Base-by-base conservation (phyloP, 2,888 invertebrate genomes). In the Agriopis aurantiaria region DNA sequence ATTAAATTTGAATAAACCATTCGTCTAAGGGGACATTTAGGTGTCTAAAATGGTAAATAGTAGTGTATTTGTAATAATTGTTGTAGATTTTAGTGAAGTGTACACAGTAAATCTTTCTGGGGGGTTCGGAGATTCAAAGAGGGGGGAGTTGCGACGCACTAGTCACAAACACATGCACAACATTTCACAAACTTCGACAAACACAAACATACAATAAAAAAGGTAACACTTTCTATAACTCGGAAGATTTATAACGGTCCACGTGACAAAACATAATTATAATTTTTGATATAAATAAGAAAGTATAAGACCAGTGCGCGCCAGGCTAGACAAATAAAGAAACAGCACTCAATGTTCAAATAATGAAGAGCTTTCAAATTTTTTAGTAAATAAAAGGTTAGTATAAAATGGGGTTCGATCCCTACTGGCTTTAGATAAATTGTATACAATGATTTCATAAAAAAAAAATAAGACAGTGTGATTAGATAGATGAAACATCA, bases 341-440 rank as follows among this genome's bases (percentile, higher is more conserved):
- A 91, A 89, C 91, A 90, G 93, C 93, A 94, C 92, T 91, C 92
- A 92, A 94, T 94, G 94, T 94, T 94, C 94, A 94, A 94, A 94
- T 93, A 89, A 92, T 92, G 93, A 94, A 89, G 93, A 94, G 94
- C 94, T 94, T 88, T 93, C 92, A 90, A 93, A 85, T 88, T 92
- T 70, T 75, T 91, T 93, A 93, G 92, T 91, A 83, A 91, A 91
- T 92, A 91, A 87, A 88, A 91, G 88, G 87, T 91, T 92, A 94
- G 93, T 86, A 82, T 92, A 91, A 90, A 89, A 75, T 84, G 79
- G 87, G 86, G 87, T 90, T 90, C 87, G 87, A 89, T 88, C 90
- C 89, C 88, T 75, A 87, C 92, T 90, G 93, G 93, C 93, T 93
- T 92, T 93, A 94, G 93, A 91, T 92, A 93, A 84, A 92, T 87